phyloP scores from a whole-genome alignment of 2,113 vertebrate species.

The Triplophysa siluroides region DNA sequence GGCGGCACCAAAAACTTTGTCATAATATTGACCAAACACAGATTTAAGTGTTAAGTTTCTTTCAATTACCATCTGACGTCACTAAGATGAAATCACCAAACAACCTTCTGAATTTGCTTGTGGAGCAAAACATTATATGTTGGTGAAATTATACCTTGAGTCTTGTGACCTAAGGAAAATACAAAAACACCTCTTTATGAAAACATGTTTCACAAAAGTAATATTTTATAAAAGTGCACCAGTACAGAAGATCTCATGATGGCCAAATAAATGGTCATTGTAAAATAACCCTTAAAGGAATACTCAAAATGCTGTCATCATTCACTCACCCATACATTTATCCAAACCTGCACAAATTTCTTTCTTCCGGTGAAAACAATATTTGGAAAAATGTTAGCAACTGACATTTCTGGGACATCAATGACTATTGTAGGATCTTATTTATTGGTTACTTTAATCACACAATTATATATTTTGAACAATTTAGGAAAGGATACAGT shows the following conservation, averaged over 20 bases:
- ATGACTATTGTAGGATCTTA: too few species aligned
- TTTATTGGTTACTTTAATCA: too few species aligned
- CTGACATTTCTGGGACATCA: too few species aligned
- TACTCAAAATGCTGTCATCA: not conserved
- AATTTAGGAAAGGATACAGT: too few species aligned
- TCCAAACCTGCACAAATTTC: too few species aligned
- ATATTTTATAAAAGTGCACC: conserved; percentile 31
- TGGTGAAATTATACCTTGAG: conserved; percentile 10
- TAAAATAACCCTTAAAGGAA: conserved; percentile 66
- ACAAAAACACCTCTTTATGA: conserved; percentile 2
- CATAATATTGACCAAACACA: conserved; percentile 45
- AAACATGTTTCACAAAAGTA: conserved; percentile 10
- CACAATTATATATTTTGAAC: too few species aligned
- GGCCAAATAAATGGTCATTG: conserved; percentile 61
- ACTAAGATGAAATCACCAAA: conserved; percentile 22
- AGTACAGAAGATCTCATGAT: conserved; percentile 45
- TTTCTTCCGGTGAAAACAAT: too few species aligned
- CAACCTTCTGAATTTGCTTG: conserved; percentile 21
- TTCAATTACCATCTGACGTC: conserved; percentile 17
- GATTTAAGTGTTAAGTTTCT: conserved; percentile 47
- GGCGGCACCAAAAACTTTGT: conserved; percentile 35
- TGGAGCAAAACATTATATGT: conserved; percentile 2
- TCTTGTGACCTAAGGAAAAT: conserved; percentile 11
- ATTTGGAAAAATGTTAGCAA: too few species aligned
- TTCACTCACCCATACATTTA: too few species aligned